phyloP scores from a whole-genome alignment of 1,140 invertebrate species.

The Drosophila sucinea region DNA sequence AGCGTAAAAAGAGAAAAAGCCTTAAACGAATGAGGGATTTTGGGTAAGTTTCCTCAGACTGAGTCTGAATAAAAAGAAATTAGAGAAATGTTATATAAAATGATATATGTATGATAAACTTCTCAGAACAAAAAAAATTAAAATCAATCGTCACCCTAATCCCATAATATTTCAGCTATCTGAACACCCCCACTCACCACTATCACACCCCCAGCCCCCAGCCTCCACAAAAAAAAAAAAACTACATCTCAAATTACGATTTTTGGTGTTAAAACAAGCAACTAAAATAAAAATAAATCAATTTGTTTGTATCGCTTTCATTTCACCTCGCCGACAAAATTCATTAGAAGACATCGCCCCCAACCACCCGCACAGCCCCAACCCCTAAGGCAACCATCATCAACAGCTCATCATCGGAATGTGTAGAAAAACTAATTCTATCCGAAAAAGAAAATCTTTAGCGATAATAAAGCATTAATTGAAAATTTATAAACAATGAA shows the following conservation, averaged over 20 bases:
- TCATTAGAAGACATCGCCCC: conserved; percentile 25
- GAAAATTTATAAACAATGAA: conserved; percentile 53
- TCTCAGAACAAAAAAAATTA: neutral
- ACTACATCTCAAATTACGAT: conserved; percentile 1
- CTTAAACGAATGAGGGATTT: too few relatives aligned
- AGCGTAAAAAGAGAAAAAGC: too few relatives aligned
- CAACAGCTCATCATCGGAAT: conserved; percentile 55
- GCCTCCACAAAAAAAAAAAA: neutral
- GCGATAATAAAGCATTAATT: conserved; percentile 63
- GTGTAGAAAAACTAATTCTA: conserved; percentile 18
- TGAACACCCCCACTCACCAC: neutral
- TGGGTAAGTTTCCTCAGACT: too few relatives aligned
- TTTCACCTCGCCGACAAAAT: conserved; percentile 32
- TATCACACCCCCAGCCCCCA: neutral
- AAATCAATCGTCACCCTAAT: conserved; percentile 10
- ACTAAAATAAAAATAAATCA: conserved; percentile 48
- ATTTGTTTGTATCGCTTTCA: conserved; percentile 36
- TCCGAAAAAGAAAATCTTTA: conserved; percentile 23
- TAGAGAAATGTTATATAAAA: too few relatives aligned
- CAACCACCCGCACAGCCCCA: neutral
- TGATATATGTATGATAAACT: too few relatives aligned
- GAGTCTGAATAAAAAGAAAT: too few relatives aligned
- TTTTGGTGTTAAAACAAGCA: conserved; percentile 36
- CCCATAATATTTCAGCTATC: conserved; percentile 2
- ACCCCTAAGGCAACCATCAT: conserved; percentile 15